Evolutionary conservation across 2,888 invertebrate species (phyloP).

Genomic region (Gastracanthus pulcherrimus): DNA sequence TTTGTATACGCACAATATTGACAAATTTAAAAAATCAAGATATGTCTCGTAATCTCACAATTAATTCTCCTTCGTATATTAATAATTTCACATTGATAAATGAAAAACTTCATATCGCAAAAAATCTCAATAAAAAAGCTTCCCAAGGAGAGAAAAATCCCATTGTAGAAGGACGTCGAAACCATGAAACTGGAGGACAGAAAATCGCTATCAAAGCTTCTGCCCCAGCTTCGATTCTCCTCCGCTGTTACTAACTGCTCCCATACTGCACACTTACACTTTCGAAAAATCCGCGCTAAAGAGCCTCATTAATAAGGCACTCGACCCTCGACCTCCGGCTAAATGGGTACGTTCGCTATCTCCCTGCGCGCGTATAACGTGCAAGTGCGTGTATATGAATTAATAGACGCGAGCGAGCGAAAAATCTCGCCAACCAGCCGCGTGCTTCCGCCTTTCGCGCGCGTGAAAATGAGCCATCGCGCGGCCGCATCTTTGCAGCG

Average conservation of each 20-base stretch:
- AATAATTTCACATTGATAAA: slow-evolving; percentile 14
- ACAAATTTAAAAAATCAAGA: slow-evolving; percentile 35
- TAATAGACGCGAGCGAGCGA: slow-evolving; percentile 1
- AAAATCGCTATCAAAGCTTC: no score
- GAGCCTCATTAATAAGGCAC: slow-evolving; percentile 23
- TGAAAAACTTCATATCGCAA: background rate
- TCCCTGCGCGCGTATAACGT: background rate
- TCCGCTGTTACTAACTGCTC: background rate
- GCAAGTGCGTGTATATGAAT: background rate
- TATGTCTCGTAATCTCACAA: background rate
- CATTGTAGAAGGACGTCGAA: background rate
- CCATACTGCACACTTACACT: background rate
- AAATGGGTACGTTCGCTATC: background rate
- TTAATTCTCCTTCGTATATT: background rate
- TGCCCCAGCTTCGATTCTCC: background rate
- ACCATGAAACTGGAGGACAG: background rate
- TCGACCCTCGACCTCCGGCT: slow-evolving; percentile 33
- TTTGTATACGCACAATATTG: no score
- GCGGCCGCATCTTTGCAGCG: background rate
- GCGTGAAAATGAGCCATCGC: slow-evolving; percentile 10
- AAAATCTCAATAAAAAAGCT: background rate
- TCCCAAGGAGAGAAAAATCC: background rate
- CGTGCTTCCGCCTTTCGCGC: slow-evolving; percentile 17
- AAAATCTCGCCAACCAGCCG: background rate
- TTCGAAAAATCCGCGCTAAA: background rate